These are phyloP conservation scores for Tupaia tana DNA, from an alignment of 2,113 vertebrate genomes.

Conservation along the genomic window DNA sequence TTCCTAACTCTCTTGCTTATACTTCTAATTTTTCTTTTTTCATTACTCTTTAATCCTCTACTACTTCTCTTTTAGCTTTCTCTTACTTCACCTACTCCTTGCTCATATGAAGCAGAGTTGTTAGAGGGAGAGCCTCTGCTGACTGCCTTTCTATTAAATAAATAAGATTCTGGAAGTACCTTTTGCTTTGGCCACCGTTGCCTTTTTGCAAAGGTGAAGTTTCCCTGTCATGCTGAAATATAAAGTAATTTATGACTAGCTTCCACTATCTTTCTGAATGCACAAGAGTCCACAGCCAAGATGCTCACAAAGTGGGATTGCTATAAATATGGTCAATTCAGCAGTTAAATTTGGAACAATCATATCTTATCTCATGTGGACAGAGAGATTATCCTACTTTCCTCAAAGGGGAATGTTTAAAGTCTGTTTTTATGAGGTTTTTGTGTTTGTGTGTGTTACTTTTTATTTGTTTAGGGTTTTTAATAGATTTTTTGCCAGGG, in stretches of 20 bases:
- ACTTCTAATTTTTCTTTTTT: not conserved
- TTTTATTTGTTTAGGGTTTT: no score
- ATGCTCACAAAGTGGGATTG: constrained; percentile 5
- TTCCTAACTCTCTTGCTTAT: not conserved
- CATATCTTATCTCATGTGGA: constrained; percentile 7
- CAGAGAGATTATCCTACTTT: constrained; percentile 15
- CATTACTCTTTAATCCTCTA: not conserved
- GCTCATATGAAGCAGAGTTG: not conserved
- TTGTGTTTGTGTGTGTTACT: not conserved
- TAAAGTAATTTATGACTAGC: not conserved
- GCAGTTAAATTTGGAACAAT: constrained; percentile 34
- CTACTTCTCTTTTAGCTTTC: not conserved
- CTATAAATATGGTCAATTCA: constrained; percentile 36
- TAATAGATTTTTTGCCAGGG: no score
- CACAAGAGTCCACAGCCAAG: constrained; percentile 15
- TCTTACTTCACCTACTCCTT: not conserved
- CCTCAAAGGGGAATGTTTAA: constrained; percentile 32
- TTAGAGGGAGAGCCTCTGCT: not conserved
- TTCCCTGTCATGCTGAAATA: not conserved
- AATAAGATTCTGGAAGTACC: not conserved
- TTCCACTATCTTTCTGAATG: constrained; percentile 5
- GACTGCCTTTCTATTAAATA: not conserved
- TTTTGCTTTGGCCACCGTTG: not conserved
- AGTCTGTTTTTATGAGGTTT: not conserved
- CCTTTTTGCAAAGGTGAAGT: constrained; percentile 39